Base-by-base conservation (phyloP, 2,113 vertebrate genomes). In the Plestiodon gilberti region DNA sequence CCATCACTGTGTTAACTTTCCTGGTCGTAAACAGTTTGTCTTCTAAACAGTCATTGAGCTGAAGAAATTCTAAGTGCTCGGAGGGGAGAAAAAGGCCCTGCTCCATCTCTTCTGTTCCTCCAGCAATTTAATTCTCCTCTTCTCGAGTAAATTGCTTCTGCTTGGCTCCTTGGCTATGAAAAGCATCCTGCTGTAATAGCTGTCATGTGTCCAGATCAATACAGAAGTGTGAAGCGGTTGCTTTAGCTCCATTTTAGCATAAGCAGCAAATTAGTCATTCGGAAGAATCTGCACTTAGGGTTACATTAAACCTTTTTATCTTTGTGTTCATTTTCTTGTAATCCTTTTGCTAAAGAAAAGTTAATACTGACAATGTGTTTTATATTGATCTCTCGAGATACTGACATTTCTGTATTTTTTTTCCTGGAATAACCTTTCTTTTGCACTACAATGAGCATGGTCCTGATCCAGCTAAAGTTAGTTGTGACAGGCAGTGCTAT, bases 151-250 rank as follows among this genome's bases (percentile, higher is more conserved):
- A 84, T 84, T 4, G 69, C 83, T 82, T 64, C 74, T 59, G 40
- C 52, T 62, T 64, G 78, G 83, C n/a, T 86, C 76, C 25, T 85
- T 88, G 79, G 85, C 73, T 89, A 52, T 75, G 76, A 78, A 84
- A 3, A 75, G 22, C 77, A 18, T 88, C 7, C 7, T 82, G 78
- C 70, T 59, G 83, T 87, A 84, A 82, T 61, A n/a, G n/a, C 0
- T 14, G 67, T 48, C 70, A 3, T 4, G 48, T 78, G 86, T 88
- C 15, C 3, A 77, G 83, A 74, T 40, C 71, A 48, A 81, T 65
- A 89, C 65, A 78, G 30, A 78, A 78, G 59, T 71, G 64, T 73
- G 55, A 73, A 87, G 73, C 28, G 17, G 23, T 84, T 88, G 75
- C 67, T 85, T 40, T 67, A 75, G 43, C 78, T 67, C 38, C 8